Conservation (phyloP, 2,113 vertebrate species). For the Sceloporus tristichus region DNA sequence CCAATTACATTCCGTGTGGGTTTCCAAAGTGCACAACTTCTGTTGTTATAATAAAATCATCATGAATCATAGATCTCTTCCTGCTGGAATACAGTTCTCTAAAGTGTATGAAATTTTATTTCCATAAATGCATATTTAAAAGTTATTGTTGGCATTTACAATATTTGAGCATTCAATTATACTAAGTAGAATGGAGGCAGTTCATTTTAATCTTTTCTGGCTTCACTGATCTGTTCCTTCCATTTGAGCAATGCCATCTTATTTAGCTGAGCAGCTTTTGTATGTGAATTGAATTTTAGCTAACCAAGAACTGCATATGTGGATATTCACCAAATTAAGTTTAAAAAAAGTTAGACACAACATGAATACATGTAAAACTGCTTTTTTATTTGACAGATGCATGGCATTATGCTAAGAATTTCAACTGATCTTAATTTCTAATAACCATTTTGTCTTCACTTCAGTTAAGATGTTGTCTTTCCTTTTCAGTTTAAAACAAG, state of each 20-base stretch:
- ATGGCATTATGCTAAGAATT: background rate
- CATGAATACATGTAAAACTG: background rate
- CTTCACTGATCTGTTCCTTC: background rate
- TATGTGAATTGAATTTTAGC: background rate
- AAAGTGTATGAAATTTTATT: slow-evolving; percentile 5
- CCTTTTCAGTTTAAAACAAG: background rate
- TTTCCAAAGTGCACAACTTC: slow-evolving; percentile 57
- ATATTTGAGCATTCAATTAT: background rate
- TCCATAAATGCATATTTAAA: background rate
- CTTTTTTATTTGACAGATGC: background rate
- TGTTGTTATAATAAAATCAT: slow-evolving; percentile 41
- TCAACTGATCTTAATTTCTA: background rate
- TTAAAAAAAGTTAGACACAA: background rate
- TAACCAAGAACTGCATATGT: background rate
- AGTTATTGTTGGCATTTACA: slow-evolving; percentile 37
- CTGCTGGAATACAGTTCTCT: slow-evolving; percentile 51
- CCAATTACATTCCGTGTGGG: slow-evolving; percentile 50
- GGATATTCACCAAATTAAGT: background rate
- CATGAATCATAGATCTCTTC: slow-evolving; percentile 40
- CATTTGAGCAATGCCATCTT: background rate
- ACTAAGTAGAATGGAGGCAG: background rate
- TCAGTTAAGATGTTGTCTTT: background rate
- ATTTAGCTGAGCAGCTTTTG: background rate
- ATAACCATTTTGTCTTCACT: background rate
- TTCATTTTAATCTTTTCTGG: fast-evolving